Percentiles rank a stretch among this genome's conserved stretches.
Evolutionary conservation across 2,888 invertebrate species (phyloP).

Genomic region (Platycheirus rosarum): DNA sequence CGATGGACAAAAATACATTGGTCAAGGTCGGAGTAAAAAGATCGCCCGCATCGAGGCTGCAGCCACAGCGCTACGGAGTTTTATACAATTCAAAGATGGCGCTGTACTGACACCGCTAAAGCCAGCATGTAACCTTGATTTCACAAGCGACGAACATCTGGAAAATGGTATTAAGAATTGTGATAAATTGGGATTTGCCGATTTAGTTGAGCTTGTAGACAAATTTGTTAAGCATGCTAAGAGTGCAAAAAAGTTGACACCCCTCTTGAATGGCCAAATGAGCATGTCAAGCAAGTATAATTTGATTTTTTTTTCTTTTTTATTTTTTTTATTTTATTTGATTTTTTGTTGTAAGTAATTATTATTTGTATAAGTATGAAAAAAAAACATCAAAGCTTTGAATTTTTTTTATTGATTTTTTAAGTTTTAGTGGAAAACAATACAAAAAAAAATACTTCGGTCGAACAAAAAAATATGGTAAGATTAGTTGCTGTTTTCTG

Average conservation of each 20-base stretch:
- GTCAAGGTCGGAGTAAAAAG: constrained; percentile 85
- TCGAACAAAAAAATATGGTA: background rate
- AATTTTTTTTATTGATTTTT: too few relatives aligned
- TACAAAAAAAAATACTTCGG: too few relatives aligned
- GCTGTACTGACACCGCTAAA: constrained; percentile 80
- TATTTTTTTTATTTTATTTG: constrained; percentile 71
- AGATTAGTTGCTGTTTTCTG: background rate
- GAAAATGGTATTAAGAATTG: constrained; percentile 81
- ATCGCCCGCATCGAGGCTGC: constrained; percentile 85
- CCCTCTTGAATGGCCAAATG: constrained; percentile 77
- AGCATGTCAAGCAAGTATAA: constrained; percentile 83
- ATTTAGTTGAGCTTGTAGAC: constrained; percentile 79
- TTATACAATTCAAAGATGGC: constrained; percentile 84
- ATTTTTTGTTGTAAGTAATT: constrained; percentile 54
- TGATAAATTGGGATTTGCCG: constrained; percentile 75
- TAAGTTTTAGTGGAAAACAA: too few relatives aligned
- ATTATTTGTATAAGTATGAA: constrained; percentile 46
- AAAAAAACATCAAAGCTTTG: constrained; percentile 32
- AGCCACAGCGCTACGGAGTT: constrained; percentile 84
- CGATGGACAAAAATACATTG: constrained; percentile 85
- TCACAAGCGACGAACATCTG: constrained; percentile 83
- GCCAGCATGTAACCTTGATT: constrained; percentile 83
- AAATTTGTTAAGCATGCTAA: constrained; percentile 79
- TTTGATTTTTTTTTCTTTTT: constrained; percentile 76
- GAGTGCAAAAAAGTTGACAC: constrained; percentile 75